These are phyloP conservation scores for Alauda arvensis DNA, from an alignment of 2,797 vertebrate genomes.

Conservation along the genomic window DNA sequence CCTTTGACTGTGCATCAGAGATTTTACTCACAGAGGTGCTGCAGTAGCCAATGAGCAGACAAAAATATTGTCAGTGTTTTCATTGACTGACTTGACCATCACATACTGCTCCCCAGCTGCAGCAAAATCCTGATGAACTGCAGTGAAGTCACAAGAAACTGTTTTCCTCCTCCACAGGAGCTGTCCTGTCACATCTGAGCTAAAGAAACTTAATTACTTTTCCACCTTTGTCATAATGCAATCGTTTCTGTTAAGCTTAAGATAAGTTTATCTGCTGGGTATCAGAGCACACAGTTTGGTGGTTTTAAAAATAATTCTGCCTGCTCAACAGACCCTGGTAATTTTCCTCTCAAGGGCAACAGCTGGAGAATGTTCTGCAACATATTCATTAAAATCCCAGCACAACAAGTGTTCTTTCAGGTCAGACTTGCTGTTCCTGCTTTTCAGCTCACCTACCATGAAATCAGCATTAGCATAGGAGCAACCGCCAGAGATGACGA, in stretches of 20 bases:
- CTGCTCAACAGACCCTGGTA: not conserved
- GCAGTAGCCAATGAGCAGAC: not conserved
- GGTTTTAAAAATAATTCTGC: slow-evolving; percentile 3
- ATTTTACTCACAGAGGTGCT: not conserved
- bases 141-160: not conserved
- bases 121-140: not conserved
- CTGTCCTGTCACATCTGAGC: not conserved
- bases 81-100: not conserved
- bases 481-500: fast-evolving
- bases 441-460: not conserved
- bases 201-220: not conserved
- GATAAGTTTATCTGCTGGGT: not conserved
- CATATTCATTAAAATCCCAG: not conserved
- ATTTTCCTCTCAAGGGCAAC: not conserved
- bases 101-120: not conserved
- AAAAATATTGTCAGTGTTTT: not conserved
- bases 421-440: not conserved
- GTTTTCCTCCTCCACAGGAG: not conserved
- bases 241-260: not conserved
- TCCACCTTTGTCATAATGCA: not conserved
- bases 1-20: not conserved
- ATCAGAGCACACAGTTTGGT: not conserved
- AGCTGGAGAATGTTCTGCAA: slow-evolving; percentile 20
- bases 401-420: slow-evolving; percentile 7
- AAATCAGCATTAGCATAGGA: not conserved